Percentiles rank a stretch among this genome's conserved stretches.
Evolutionary conservation across 2,888 invertebrate genomes (phyloP).

Genomic region (Melanchra persicariae): DNA sequence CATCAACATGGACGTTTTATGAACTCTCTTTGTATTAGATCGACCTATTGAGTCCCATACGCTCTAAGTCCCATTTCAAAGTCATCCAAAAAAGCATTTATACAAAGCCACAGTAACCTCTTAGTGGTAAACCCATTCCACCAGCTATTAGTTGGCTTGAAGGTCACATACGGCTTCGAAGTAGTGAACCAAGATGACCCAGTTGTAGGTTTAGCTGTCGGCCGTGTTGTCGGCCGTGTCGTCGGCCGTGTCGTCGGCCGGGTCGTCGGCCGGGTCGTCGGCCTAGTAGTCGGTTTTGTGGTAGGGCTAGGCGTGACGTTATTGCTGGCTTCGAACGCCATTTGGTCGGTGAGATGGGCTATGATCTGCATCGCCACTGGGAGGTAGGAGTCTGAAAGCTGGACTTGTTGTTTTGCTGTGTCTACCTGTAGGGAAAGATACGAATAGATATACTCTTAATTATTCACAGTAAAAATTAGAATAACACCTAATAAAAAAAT

Average conservation of each 20-base stretch:
- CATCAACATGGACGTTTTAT: neutral
- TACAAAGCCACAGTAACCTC: slow-evolving; percentile 76
- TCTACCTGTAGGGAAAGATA: slow-evolving; percentile 75
- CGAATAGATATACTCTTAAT: no score
- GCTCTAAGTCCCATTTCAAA: slow-evolving; percentile 15
- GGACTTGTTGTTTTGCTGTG: slow-evolving; percentile 85
- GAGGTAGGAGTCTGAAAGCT: slow-evolving; percentile 91
- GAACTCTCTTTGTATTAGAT: no score
- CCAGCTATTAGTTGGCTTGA: slow-evolving; percentile 72
- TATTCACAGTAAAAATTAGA: no score
- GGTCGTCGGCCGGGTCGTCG: slow-evolving; percentile 70
- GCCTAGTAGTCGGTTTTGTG: slow-evolving; percentile 55
- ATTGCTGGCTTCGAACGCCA: slow-evolving; percentile 89
- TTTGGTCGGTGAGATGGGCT: slow-evolving; percentile 91
- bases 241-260: slow-evolving; percentile 56
- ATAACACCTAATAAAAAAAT: no score
- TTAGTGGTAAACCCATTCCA: slow-evolving; percentile 73
- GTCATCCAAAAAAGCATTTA: slow-evolving; percentile 38
- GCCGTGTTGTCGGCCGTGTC: slow-evolving; percentile 42
- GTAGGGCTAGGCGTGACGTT: slow-evolving; percentile 75
- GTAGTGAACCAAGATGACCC: slow-evolving; percentile 60
- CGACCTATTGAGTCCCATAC: neutral
- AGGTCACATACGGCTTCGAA: slow-evolving; percentile 66
- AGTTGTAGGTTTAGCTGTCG: slow-evolving; percentile 68
- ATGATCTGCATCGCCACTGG: slow-evolving; percentile 93